These are phyloP conservation scores for Wiebesia pumilae DNA, from an alignment of 1,140 invertebrate species.

Conservation along the genomic window DNA sequence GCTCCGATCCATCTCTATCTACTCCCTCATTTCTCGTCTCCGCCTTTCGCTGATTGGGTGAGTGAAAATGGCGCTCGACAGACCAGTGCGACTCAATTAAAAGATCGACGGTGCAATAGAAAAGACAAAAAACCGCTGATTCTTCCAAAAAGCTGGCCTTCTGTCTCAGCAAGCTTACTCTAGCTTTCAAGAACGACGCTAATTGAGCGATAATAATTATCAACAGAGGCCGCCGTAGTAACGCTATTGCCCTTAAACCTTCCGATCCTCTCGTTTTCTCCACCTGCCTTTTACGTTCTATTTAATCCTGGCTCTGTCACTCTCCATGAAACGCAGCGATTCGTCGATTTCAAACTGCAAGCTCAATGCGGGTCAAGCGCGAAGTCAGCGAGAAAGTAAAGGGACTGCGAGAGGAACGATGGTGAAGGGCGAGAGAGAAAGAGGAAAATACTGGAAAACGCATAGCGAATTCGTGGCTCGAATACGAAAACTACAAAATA, in stretches of 20 bases:
- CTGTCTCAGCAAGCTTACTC: conserved; percentile 11
- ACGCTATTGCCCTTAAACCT: conserved; percentile 20
- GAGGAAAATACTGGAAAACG: not conserved
- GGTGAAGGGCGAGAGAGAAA: not conserved
- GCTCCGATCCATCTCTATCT: conserved; percentile 33
- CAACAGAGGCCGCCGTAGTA: conserved; percentile 35
- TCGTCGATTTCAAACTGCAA: conserved; percentile 54
- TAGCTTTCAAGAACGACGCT: conserved; percentile 39
- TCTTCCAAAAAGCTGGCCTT: conserved; percentile 60
- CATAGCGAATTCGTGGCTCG: not conserved
- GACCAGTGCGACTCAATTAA: not conserved
- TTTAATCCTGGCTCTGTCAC: conserved; percentile 14
- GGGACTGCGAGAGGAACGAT: not conserved
- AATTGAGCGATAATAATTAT: conserved; percentile 68
- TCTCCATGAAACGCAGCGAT: not conserved
- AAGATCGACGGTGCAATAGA: not conserved
- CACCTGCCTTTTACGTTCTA: not conserved
- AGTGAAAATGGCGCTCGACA: conserved; percentile 8
- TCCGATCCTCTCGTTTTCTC: not conserved
- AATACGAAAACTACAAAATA: not conserved
- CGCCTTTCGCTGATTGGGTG: too few relatives aligned
- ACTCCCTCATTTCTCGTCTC: not conserved
- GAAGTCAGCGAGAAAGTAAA: conserved; percentile 59
- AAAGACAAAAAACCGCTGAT: conserved; percentile 68
- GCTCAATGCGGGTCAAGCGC: conserved; percentile 68